Evolutionary conservation across 2,888 invertebrate genomes (phyloP).

Genomic region (Lasioglossum oenotherae): DNA sequence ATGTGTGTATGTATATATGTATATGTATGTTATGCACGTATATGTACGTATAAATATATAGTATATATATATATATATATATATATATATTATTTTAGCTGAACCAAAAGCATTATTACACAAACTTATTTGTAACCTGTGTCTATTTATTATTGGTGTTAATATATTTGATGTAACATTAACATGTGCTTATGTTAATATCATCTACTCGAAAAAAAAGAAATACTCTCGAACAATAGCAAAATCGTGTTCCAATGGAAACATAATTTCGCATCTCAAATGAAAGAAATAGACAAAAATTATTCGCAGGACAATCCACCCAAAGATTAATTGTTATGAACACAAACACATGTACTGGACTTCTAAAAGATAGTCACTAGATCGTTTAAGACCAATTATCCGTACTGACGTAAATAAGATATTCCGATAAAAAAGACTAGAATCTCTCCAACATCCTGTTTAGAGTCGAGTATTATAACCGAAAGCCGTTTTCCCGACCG

Average conservation of each 20-base stretch:
- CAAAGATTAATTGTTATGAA: conserved; percentile 10
- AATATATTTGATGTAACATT: conserved; percentile 13
- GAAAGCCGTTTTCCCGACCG: background rate
- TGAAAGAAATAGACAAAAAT: conserved; percentile 1
- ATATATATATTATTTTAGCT: background rate
- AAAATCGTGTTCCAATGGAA: background rate
- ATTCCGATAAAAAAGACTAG: background rate
- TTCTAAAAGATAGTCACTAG: conserved; percentile 17
- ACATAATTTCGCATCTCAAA: background rate
- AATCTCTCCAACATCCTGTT: conserved; percentile 1
- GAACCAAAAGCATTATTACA: conserved; percentile 3
- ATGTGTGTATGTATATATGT: too few species aligned
- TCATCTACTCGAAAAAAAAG: background rate
- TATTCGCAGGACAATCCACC: background rate
- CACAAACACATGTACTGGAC: conserved; percentile 54
- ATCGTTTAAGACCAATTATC: background rate
- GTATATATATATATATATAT: conserved; percentile 18
- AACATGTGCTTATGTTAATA: conserved; percentile 41
- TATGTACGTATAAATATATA: background rate
- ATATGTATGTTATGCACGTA: too few species aligned
- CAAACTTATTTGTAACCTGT: conserved; percentile 1
- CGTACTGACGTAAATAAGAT: background rate
- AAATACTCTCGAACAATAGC: background rate
- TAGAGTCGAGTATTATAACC: background rate
- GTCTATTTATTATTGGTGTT: conserved; percentile 10